Percentiles rank a stretch among this genome's conserved stretches.
phyloP scores from a whole-genome alignment of 2,888 invertebrate species.

The Ommatoiulus sabulosus region DNA sequence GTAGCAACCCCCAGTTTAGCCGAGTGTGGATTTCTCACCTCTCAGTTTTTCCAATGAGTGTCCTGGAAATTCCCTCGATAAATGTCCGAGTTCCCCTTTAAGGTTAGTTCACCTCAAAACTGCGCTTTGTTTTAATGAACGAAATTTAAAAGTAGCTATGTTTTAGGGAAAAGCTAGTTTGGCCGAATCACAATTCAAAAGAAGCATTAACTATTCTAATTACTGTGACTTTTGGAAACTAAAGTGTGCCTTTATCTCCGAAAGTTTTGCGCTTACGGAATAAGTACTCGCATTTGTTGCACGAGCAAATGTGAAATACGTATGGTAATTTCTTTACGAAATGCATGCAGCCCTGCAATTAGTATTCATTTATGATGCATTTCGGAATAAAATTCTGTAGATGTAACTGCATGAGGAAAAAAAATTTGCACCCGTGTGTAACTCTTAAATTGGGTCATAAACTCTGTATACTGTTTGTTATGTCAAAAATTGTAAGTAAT shows the following conservation, averaged over 20 bases:
- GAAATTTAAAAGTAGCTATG: too few relatives aligned
- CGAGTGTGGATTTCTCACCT: constrained; percentile 37
- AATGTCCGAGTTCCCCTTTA: background rate
- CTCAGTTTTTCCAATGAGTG: background rate
- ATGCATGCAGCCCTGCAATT: background rate
- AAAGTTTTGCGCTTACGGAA: too few relatives aligned
- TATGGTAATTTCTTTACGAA: background rate
- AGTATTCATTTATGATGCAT: background rate
- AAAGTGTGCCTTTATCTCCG: background rate
- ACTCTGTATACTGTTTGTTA: too few relatives aligned
- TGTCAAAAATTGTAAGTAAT: too few relatives aligned
- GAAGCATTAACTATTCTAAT: background rate
- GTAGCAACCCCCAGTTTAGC: background rate
- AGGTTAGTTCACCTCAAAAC: background rate
- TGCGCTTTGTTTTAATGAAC: background rate
- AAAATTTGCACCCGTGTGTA: too few relatives aligned
- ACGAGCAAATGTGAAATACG: background rate
- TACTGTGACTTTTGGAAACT: background rate
- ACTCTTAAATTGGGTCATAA: too few relatives aligned
- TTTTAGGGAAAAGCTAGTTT: too few relatives aligned
- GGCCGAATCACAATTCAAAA: background rate
- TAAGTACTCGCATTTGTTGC: too few relatives aligned
- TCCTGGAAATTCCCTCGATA: background rate
- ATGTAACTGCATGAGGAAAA: too few relatives aligned
- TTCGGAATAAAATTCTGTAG: too few relatives aligned